phyloP scores from a whole-genome alignment of 2,113 vertebrate genomes.

The Picathartes gymnocephalus region DNA sequence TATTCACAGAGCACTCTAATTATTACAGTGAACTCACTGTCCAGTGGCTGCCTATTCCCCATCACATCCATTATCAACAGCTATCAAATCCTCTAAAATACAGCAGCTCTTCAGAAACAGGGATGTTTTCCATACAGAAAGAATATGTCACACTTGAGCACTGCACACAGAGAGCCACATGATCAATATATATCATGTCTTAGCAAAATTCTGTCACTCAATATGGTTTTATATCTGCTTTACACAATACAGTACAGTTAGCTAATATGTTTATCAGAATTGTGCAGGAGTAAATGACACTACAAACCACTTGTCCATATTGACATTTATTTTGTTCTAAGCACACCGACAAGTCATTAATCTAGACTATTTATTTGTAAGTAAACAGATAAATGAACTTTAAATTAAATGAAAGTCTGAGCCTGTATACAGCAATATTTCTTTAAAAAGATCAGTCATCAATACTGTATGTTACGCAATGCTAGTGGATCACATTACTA shows the following conservation, averaged over 20 bases:
- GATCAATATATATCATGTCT: neutral
- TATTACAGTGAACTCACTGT: neutral
- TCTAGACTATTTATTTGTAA: neutral
- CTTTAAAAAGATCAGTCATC: neutral
- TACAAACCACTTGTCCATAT: neutral
- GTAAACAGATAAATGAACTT: neutral
- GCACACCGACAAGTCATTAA: neutral
- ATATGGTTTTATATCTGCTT: neutral
- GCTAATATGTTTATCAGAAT: neutral
- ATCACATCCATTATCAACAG: slow-evolving; percentile 36
- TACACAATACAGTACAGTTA: neutral
- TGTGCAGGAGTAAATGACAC: neutral
- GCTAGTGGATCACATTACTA: neutral
- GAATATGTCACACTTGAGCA: neutral
- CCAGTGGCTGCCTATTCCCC: neutral
- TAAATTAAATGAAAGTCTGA: neutral
- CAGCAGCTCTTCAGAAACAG: neutral
- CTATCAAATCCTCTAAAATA: neutral
- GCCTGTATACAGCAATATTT: neutral
- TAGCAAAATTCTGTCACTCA: neutral
- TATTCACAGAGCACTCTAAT: neutral
- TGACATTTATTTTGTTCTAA: neutral
- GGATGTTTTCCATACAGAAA: neutral
- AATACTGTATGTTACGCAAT: neutral
- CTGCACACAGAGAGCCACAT: neutral